Conservation (phyloP, 2,797 vertebrate genomes). For the Sebastes oblongus region DNA sequence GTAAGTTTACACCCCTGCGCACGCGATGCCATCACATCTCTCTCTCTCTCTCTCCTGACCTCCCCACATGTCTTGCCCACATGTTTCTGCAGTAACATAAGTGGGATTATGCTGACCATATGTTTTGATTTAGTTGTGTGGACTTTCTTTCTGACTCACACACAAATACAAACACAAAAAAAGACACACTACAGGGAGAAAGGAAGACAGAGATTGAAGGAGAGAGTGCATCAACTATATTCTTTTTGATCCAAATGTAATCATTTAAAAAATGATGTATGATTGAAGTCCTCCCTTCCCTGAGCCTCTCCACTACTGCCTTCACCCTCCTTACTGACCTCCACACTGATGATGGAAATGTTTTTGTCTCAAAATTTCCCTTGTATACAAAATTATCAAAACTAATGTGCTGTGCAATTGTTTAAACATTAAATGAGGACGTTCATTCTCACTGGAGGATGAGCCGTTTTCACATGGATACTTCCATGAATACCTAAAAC, state of each 20-base stretch:
- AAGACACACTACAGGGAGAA: not conserved
- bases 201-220: not conserved
- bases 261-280: not conserved
- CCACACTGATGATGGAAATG: not conserved
- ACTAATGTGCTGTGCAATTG: not conserved
- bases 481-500: constrained; percentile 27
- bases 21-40: constrained; percentile 17
- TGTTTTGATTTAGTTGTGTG: constrained; percentile 9
- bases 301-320: not conserved
- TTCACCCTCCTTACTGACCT: not conserved
- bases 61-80: constrained; percentile 25
- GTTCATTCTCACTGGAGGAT: not conserved
- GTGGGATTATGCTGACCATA: constrained; percentile 30
- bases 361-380: not conserved
- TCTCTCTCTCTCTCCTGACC: constrained; percentile 6
- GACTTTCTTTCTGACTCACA: not conserved
- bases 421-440: constrained; percentile 2
- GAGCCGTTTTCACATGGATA: not conserved
- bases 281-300: not conserved
- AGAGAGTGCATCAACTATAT: not conserved
- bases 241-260: not conserved
- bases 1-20: constrained; percentile 1
- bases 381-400: not conserved
- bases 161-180: not conserved
- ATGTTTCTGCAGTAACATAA: constrained; percentile 28